Base-by-base conservation (phyloP, 2,797 vertebrate species). In the Pseudochirops cupreus region DNA sequence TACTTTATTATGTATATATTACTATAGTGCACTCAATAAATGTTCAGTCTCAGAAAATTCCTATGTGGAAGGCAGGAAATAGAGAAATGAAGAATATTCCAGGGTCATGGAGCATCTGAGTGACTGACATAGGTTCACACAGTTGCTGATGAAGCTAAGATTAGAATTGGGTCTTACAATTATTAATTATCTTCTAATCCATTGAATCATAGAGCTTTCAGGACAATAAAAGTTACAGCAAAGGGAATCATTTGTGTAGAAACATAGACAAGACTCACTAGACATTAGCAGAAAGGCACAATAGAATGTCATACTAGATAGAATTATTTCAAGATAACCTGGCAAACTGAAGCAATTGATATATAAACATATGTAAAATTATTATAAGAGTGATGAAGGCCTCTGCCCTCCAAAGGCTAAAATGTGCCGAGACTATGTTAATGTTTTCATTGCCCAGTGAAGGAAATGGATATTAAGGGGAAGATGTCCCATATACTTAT, bases 21-120 rank as follows among this genome's bases (percentile, higher is more conserved):
- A 26, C 21, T 90, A 94, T 52, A 59, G 93, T 91, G 0, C 46
- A 67, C 53, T 92, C 94, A 74, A 9, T 74, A 74, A 39, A 74
- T 39, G 16, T 94, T 12, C 57, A 62, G 53, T 94, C 95, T 91
- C 14, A 92, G 55, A 87, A 93, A 94, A 87, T 91, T 31, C 95
- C 2, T 95, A 0, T 57, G n/a, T 39, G 9, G 67, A 74, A 39
- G 16, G n/a, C 2, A 74, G 67, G n/a, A 24, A 74, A 39, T 24
- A n/a, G 33, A 4, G 31, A 52, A 4, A 93, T 93, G 62, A 94
- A 89, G 4, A 21, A 53, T 93, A 93, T 82, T 39, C 16, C 39
- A 87, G 14, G 67, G 67, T 39, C 26, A 90, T 5, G 46, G 52
- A 92, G 24, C 16, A 39, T 92, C 93, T 90, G 56, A 82, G 39